Evolutionary conservation across 1,140 invertebrate genomes (phyloP).

Genomic region (Uloborus diversus): DNA sequence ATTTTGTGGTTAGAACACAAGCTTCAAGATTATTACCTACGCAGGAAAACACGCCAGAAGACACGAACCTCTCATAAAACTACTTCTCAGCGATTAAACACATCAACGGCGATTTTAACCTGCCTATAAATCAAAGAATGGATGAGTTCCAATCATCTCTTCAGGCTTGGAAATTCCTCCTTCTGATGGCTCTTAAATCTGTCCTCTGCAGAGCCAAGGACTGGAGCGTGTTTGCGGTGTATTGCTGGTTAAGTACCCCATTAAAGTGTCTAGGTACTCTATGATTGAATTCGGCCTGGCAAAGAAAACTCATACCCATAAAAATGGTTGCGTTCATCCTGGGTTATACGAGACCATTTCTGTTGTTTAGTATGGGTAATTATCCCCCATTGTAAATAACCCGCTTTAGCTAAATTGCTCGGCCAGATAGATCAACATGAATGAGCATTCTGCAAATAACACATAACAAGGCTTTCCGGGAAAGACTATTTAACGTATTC

Average conservation of each 20-base stretch:
- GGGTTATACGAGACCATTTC: not conserved
- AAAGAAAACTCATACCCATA: constrained; percentile 12
- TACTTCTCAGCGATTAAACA: not conserved
- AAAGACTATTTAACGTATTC: too few species aligned
- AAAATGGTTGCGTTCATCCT: constrained; percentile 13
- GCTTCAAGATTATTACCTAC: too few species aligned
- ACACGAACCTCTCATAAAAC: too few species aligned
- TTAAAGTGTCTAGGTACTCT: not conserved
- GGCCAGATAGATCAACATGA: too few species aligned
- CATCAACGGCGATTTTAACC: not conserved
- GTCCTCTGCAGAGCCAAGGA: not conserved
- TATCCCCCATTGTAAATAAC: constrained; percentile 11
- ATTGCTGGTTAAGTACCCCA: constrained; percentile 5
- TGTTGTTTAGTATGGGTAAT: constrained; percentile 25
- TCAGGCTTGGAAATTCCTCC: not conserved
- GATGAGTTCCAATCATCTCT: constrained; percentile 14
- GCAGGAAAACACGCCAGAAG: too few species aligned
- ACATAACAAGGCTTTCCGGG: too few species aligned
- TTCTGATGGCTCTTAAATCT: constrained; percentile 3
- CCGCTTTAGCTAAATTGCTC: too few species aligned
- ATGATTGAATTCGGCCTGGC: constrained; percentile 16
- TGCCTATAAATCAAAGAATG: constrained; percentile 6
- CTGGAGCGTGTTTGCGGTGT: not conserved
- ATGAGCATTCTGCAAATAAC: too few species aligned
- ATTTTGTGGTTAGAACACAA: too few species aligned